These are phyloP conservation scores for Napeogenes sylphis DNA, from an alignment of 2,888 invertebrate genomes.

Conservation along the genomic window DNA sequence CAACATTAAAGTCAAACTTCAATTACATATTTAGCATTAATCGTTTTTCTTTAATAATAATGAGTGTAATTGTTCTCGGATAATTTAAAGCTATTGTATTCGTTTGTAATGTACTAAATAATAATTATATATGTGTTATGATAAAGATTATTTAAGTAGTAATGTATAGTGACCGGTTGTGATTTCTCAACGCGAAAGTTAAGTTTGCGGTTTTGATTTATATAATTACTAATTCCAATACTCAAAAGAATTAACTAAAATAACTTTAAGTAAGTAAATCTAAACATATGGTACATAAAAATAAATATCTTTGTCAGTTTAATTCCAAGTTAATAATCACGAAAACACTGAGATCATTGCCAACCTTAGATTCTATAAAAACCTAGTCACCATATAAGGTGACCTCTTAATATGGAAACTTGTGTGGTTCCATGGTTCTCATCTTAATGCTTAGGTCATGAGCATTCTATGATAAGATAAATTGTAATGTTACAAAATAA, in stretches of 20 bases:
- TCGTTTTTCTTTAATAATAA: no score
- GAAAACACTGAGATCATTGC: constrained; percentile 22
- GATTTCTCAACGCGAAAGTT: constrained; percentile 25
- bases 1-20: no score
- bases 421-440: constrained; percentile 6
- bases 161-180: background rate
- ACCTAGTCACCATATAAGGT: constrained; percentile 18
- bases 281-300: background rate
- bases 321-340: constrained; percentile 11
- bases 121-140: background rate
- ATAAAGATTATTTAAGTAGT: background rate
- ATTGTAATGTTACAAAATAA: no score
- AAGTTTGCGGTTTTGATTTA: constrained; percentile 2
- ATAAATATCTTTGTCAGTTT: background rate
- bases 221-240: no score
- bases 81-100: no score
- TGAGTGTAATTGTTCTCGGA: no score
- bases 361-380: constrained; percentile 21
- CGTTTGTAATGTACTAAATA: no score
- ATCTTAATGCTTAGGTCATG: constrained; percentile 15
- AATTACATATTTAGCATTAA: no score
- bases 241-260: no score
- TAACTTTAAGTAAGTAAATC: no score
- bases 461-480: background rate
- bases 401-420: constrained; percentile 24